Base-by-base conservation (phyloP, 1,140 invertebrate species). In the Meloidogyne exigua region DNA sequence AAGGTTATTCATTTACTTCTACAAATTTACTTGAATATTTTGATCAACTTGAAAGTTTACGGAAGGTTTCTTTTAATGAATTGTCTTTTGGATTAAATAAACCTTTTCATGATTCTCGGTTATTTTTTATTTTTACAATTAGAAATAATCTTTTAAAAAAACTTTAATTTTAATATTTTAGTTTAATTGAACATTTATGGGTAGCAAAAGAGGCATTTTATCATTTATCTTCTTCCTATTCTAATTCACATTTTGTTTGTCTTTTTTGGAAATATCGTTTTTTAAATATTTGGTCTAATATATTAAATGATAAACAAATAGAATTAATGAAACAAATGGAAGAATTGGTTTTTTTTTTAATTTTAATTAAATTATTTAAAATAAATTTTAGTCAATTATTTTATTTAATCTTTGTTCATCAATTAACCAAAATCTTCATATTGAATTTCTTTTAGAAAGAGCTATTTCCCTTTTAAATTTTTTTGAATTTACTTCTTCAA, bases 191-290 rank as follows among this genome's bases (percentile, higher is more conserved):
- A 71, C 44, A 69, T 26, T 67, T 76, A n/a, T 76, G 72, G 69
- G 62, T 32, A 10, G 65, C 75, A 18, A 76, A 76, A 26, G 65
- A 65, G 39, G 72, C 72, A 0, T 39, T 73, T 25, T 21, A 21
- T 65, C 28, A 65, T 28, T 9, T 73, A 39, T 12, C 39, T 39
- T 10, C 13, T 2, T 72, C 18, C 65, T 62, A 32, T 64, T 42
- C 15, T 21, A 23, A 65, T 32, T 21, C 18, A 23, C 13, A 10
- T 0, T 23, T 28, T 25, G 7, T 57, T 10, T 11, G 65, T 26
- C 21, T 73, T 65, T 73, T 76, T 67, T 75, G 75, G 76, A 75
- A 44, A n/a, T 77, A 77, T 68, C 63, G 76, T 25, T 23, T 75
- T 23, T 26, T 68, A 65, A 25, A 65, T 44, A 72, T 78, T 42